These are phyloP conservation scores for Acrocera orbiculus DNA, from an alignment of 2,888 invertebrate species.

Conservation along the genomic window DNA sequence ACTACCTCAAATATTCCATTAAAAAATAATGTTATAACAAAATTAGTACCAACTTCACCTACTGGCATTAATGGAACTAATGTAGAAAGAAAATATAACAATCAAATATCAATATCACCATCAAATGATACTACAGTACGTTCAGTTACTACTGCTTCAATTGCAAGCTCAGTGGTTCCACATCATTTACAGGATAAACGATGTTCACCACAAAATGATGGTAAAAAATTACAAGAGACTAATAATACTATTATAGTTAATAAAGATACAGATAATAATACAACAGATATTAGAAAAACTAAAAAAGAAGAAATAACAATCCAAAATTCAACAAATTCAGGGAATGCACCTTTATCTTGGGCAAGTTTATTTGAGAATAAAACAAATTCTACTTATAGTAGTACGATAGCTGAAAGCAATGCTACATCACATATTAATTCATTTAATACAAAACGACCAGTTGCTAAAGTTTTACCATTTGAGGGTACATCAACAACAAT, in stretches of 20 bases:
- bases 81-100: not conserved
- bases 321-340: slow-evolving; percentile 5
- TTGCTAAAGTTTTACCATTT: slow-evolving; percentile 43
- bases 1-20: slow-evolving; percentile 30
- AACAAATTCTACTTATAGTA: no score
- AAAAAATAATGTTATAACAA: slow-evolving; percentile 25
- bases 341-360: no score
- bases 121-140: slow-evolving; percentile 15
- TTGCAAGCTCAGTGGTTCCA: slow-evolving; percentile 32
- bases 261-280: not conserved
- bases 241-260: slow-evolving; percentile 5
- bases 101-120: no score
- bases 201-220: not conserved
- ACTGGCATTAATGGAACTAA: slow-evolving; percentile 25
- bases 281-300: not conserved
- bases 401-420: slow-evolving; percentile 23
- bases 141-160: slow-evolving; percentile 33
- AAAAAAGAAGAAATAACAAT: slow-evolving; percentile 1
- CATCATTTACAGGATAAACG: slow-evolving; percentile 18
- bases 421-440: slow-evolving; percentile 19
- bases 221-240: slow-evolving; percentile 6
- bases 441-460: slow-evolving; percentile 35
- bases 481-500: slow-evolving; percentile 23
- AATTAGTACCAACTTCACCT: slow-evolving; percentile 27
- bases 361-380: no score